Conservation (phyloP, 2,888 invertebrate species). For the Tridacna gigas region DNA sequence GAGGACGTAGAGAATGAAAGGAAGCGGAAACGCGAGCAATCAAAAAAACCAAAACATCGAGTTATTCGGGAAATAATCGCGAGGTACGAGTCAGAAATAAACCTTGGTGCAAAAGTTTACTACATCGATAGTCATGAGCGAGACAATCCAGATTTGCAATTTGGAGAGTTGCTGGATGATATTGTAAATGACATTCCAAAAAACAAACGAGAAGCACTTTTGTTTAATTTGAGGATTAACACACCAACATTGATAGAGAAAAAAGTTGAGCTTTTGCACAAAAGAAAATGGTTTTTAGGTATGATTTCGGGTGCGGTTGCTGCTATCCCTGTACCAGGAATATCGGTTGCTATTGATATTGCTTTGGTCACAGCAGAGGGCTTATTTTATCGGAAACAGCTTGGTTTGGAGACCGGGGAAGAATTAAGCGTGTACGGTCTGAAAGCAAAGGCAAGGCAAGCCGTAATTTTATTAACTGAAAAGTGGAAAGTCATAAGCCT, state of each 20-base stretch:
- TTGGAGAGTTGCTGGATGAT: neutral
- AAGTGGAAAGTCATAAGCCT: too few species aligned
- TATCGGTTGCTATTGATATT: neutral
- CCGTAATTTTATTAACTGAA: too few species aligned
- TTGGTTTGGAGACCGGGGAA: neutral
- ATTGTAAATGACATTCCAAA: neutral
- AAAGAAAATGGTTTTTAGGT: neutral
- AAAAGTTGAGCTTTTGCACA: neutral
- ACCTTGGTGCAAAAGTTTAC: neutral
- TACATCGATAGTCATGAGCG: slow-evolving; percentile 4
- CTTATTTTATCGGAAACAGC: neutral
- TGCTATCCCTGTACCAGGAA: neutral
- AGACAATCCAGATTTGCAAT: neutral
- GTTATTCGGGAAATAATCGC: neutral
- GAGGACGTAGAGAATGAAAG: slow-evolving; percentile 8
- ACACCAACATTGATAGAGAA: neutral
- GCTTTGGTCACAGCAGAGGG: neutral
- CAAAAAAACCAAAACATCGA: neutral
- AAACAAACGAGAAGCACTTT: slow-evolving; percentile 1
- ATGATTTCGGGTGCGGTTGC: neutral
- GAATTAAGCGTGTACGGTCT: neutral
- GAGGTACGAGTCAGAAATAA: too few species aligned
- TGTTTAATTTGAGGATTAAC: neutral
- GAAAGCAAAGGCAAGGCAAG: neutral
- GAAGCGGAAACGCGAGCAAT: neutral